Evolutionary conservation across 2,113 vertebrate genomes (phyloP).

Genomic region (Hydrochoerus hydrochaeris): DNA sequence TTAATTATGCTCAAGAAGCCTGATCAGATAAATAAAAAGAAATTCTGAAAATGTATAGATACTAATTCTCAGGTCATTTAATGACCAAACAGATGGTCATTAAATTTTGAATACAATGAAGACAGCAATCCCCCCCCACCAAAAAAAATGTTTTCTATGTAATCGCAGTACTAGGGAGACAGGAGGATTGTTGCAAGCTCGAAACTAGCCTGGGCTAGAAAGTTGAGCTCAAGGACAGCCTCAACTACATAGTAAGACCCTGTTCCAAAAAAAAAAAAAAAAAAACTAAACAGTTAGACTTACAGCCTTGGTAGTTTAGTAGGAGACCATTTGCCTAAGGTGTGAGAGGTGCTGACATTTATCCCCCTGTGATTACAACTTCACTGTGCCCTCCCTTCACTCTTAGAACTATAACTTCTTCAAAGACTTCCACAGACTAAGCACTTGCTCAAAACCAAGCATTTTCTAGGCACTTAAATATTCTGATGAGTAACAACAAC

Average conservation of each 20-base stretch:
- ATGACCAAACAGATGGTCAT: not conserved
- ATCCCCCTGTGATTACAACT: not conserved
- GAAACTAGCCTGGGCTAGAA: too few species aligned
- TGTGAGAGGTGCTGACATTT: not conserved
- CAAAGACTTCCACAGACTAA: not conserved
- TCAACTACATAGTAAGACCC: too few species aligned
- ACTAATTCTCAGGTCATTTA: not conserved
- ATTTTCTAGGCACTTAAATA: not conserved
- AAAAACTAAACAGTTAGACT: not conserved
- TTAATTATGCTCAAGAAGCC: constrained; percentile 21
- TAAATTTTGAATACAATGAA: not conserved
- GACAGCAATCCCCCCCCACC: not conserved
- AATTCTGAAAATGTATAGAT: not conserved
- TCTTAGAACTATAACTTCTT: not conserved
- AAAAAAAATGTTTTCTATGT: not conserved
- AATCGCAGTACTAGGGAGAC: too few species aligned
- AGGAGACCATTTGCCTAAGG: not conserved
- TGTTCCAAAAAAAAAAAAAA: too few species aligned
- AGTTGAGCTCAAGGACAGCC: too few species aligned
- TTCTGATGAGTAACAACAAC: not conserved
- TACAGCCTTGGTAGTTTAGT: too few species aligned
- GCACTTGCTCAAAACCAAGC: not conserved
- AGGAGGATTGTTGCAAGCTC: too few species aligned
- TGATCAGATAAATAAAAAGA: not conserved
- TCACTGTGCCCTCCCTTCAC: not conserved